Base-by-base conservation (phyloP, 2,888 invertebrate species). In the Phytoseiulus persimilis region DNA sequence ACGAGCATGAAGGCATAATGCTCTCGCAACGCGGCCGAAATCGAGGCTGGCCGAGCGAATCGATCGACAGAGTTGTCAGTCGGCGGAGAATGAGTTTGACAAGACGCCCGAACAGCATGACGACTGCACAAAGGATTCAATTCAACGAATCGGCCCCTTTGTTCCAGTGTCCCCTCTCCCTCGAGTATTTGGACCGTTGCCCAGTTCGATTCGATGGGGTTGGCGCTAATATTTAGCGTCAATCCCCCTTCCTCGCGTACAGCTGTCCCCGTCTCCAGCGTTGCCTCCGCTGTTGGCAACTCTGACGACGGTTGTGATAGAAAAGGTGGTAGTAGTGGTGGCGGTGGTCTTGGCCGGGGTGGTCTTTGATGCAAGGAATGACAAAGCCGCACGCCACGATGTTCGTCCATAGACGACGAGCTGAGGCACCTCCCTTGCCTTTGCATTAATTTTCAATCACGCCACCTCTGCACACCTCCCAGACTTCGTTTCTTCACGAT, bases 381-480 rank as follows among this genome's bases (percentile, higher is more conserved):
- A 33, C 87, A 87, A 87, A 87, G 87, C 87, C 33, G 87, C 87
- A 87, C 87, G 87, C 87, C 33, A 87, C 45, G 39, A 65, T 18
- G 65, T 65, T 65, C 65, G 14, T 65, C 65, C 28, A 65, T 65
- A 65, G 65, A 33, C n/a, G 87, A 33, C 87, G 84, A 45, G 87
- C 39, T 6, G 11, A 6, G 87, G 87, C 32, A 33, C n/a, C 87
- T 33, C 31, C 32, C 87, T 45, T 33, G 39, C 87, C 87, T 87
- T 87, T 87, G 87, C 87, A 87, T 87, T 87, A 87, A 87, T 87
- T 87, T 87, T 87, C 87, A 87, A 87, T 87, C 87, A 87, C 87
- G 87, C 87, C 87, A 87, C 31, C 87, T 28, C 87, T 9, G 33
- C 32, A 65, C 65, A 65, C 65, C 65, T 65, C 65, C 65, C 65